Evolutionary conservation across 2,797 vertebrate genomes (phyloP), one percentile per base, ranked within the genome.

Genomic region (Crypturellus tataupa): DNA sequence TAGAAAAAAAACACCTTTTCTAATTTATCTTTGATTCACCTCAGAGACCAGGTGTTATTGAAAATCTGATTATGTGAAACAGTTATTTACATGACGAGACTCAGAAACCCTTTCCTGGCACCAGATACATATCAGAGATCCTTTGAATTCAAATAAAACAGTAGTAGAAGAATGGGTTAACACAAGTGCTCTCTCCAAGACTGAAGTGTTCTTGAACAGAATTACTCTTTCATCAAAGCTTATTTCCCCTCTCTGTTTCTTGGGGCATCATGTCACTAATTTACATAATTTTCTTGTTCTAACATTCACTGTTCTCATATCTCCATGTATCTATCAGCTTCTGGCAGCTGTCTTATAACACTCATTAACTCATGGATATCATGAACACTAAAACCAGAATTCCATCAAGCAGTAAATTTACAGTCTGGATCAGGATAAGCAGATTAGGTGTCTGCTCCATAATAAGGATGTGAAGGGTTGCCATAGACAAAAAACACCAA

Each of bases 381-480:
- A 10, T 56, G 65, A 80, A 47, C 60, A 89, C 58, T 95, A 83
- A 94, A 89, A 25, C 9, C 46, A 85, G 58, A 92, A 93, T 94
- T 95, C 71, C 93, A 51, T 93, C 75, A 93, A 80, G 76, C 33
- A 79, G 25, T 20, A 89, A 83, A 93, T 93, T 91, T 95, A 82
- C 53, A 90, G 62, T 75, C 71, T 92, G 86, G 84, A 83, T 93
- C 60, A 92, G 53, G 16, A 21, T 86, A 91, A 94, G 56, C 8
- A 90, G 91, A 91, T 95, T 94, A 93, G 39, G 15, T 84, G 18
- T 47, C 35, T 67, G 23, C 31, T 84, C 59, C 21, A 47, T 76
- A 85, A 72, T 42, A 75, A 46, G 39, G 40, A 33, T 11, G 12
- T n/a, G 59, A 88, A 80, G 10, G 8, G 27, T 46, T 90, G 12